Evolutionary conservation across 2,888 invertebrate species (phyloP), one percentile per base, ranked within the genome.

Genomic region (Idaea biselata): DNA sequence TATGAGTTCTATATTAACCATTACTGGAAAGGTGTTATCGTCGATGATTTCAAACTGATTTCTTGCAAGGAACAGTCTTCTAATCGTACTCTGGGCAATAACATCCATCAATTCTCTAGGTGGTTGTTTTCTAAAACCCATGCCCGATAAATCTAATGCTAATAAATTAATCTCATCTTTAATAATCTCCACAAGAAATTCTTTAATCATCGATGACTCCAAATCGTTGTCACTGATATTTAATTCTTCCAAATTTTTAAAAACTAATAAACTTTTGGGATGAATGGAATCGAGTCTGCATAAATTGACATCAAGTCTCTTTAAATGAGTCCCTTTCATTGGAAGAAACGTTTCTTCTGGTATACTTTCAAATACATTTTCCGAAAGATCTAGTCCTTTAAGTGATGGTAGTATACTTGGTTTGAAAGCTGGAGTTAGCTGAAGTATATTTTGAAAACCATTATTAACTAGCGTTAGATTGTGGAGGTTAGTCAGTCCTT

Each of bases 1-100:
- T 56, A 95, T 73, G 0, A 90, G 70, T 73, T 92, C 86, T 61
- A 95, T 81, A 65, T 93, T 92, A 0, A 86, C 80, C 94, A 94
- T 94, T 56, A 61, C 63, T 1, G 94, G 94, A 75, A 95, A 94
- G 4, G 84, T 79, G n/a, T 90, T 82, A 11, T 90, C 84, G 14
- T 76, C 73, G 7, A 95, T 87, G 1, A 88, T 77, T 81, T 94
- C 94, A 72, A 94, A 94, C 70, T 94, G 94, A 74, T 94, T 94
- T 60, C 89, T 80, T 0, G 93, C 85, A 55, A 95, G 74, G 61
- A 84, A 85, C 57, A 95, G 78, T 58, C 82, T 80, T 32, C 84
- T 89, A 55, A 94, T 87, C 1, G 91, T 93, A 0, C 93, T 89
- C 16, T 87, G 80, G 6, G 93, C 92, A 59, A 94, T 90, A 0